These are phyloP conservation scores for Drosophila ohnishii DNA, from an alignment of 1,140 invertebrate species.

Conservation along the genomic window DNA sequence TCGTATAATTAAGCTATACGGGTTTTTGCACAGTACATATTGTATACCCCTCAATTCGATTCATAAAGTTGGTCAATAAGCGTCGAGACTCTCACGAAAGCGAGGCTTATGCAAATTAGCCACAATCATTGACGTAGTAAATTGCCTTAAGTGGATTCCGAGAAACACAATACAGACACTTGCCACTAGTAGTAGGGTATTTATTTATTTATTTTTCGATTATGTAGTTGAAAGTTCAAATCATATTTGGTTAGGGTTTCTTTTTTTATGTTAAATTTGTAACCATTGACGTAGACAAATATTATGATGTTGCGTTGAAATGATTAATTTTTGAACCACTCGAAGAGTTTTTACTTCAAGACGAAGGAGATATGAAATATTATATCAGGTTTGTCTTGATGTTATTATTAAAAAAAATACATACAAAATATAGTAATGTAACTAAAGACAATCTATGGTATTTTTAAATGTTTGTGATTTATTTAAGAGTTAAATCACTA, in stretches of 20 bases:
- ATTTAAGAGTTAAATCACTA: too few species aligned
- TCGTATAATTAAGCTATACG: conserved; percentile 16
- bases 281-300: neutral
- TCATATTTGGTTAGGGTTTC: neutral
- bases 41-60: conserved; percentile 26
- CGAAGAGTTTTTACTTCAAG: neutral
- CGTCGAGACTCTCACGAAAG: conserved; percentile 28
- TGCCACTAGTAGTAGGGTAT: neutral
- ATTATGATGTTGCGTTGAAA: neutral
- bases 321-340: neutral
- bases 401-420: too few species aligned
- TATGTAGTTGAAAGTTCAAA: conserved; percentile 10
- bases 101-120: conserved; percentile 46
- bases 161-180: conserved; percentile 26
- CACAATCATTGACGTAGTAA: conserved; percentile 50
- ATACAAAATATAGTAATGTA: too few species aligned
- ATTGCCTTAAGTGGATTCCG: conserved; percentile 50
- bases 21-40: conserved; percentile 23
- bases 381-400: neutral
- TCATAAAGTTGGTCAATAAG: conserved; percentile 39
- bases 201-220: conserved; percentile 4
- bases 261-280: neutral
- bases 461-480: too few species aligned
- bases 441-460: too few species aligned
- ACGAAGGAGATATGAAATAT: neutral